phyloP scores from a whole-genome alignment of 2,797 vertebrate species.

The Iguana delicatissima region DNA sequence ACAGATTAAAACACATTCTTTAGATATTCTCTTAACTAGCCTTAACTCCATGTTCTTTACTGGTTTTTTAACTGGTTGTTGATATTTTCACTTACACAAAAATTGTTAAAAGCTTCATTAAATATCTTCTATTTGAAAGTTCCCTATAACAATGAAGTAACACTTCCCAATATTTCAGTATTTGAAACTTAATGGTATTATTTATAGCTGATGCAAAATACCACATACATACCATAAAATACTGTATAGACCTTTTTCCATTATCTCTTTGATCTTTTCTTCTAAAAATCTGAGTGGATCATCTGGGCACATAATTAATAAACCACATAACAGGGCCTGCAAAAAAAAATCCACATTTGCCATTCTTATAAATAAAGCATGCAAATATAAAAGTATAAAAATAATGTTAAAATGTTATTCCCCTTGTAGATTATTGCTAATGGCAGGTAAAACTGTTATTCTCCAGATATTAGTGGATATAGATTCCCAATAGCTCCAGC shows the following conservation, averaged over 20 bases:
- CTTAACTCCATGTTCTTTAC: background rate
- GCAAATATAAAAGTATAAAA: slow-evolving; percentile 11
- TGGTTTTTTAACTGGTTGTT: background rate
- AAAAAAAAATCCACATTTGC: slow-evolving; percentile 53
- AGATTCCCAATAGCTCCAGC: background rate
- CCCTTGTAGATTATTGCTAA: background rate
- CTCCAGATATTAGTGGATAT: background rate
- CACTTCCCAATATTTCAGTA: slow-evolving; percentile 44
- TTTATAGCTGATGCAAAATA: background rate
- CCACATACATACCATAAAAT: slow-evolving; percentile 77
- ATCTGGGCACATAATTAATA: slow-evolving; percentile 77
- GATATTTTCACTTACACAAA: background rate
- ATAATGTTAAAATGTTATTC: background rate
- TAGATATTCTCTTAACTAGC: background rate
- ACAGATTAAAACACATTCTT: background rate
- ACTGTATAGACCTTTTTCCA: slow-evolving; percentile 74
- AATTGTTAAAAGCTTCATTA: background rate
- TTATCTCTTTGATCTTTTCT: slow-evolving; percentile 78
- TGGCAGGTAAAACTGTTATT: too few species aligned
- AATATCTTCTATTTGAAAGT: background rate
- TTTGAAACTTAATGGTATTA: background rate
- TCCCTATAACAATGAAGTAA: background rate
- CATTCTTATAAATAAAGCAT: slow-evolving; percentile 34
- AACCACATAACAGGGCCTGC: slow-evolving; percentile 80
- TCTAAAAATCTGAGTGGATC: slow-evolving; percentile 83